These are phyloP conservation scores for Tetraodon nigroviridis DNA, from an alignment of 2,113 vertebrate species.

Conservation along the genomic window DNA sequence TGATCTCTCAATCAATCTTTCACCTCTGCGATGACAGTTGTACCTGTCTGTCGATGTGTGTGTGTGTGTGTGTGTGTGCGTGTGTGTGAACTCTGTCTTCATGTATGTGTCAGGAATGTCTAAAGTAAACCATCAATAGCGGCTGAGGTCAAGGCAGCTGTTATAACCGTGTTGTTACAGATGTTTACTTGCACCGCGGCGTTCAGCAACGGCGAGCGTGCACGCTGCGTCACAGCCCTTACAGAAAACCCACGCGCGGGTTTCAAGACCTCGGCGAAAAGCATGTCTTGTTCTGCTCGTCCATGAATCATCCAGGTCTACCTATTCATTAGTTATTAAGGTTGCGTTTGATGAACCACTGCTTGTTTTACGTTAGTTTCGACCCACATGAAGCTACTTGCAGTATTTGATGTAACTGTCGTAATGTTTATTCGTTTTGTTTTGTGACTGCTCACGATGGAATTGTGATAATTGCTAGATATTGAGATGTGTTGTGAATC, in stretches of 20 bases:
- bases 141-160: conserved; percentile 18
- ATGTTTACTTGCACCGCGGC: conserved; percentile 31
- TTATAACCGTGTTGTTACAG: conserved; percentile 13
- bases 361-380: too few relatives aligned
- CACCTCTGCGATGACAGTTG: conserved; percentile 40
- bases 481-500: too few relatives aligned
- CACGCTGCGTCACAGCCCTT: conserved; percentile 2
- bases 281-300: neutral
- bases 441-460: too few relatives aligned
- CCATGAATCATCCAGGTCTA: neutral
- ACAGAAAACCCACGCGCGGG: neutral
- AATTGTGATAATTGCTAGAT: too few relatives aligned
- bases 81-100: conserved; percentile 3
- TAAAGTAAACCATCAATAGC: conserved; percentile 31
- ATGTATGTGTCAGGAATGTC: conserved; percentile 35
- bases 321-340: neutral
- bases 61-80: conserved; percentile 8
- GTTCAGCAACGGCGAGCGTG: neutral
- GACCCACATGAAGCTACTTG: too few relatives aligned
- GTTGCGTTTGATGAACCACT: too few relatives aligned
- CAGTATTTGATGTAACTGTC: too few relatives aligned
- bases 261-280: neutral
- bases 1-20: conserved; percentile 45
- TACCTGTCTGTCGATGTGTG: neutral
- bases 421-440: too few relatives aligned